Percentiles rank a stretch among this genome's conserved stretches.
phyloP scores from a whole-genome alignment of 2,113 vertebrate genomes.

The Narcine bancroftii region DNA sequence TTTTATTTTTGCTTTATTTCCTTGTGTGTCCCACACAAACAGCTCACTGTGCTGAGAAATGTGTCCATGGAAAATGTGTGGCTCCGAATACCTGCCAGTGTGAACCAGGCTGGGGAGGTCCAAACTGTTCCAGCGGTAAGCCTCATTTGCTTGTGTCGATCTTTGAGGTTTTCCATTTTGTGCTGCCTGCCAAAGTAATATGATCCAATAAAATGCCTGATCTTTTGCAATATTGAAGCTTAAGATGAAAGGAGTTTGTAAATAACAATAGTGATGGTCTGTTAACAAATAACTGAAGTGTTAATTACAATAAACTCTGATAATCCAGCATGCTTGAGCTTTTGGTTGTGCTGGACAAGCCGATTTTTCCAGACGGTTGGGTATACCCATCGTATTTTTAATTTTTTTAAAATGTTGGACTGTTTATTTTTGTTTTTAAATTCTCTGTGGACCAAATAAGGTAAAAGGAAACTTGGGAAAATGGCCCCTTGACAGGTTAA shows the following conservation, averaged over 20 bases:
- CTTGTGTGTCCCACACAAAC: conserved; percentile 46
- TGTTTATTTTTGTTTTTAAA: too few relatives aligned
- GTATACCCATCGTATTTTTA: too few relatives aligned
- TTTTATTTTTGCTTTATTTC: conserved; percentile 48
- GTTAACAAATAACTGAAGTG: neutral
- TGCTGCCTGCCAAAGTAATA: neutral
- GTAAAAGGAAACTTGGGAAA: too few relatives aligned
- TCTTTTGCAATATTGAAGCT: neutral
- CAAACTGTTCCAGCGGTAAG: conserved; percentile 97
- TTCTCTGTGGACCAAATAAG: too few relatives aligned
- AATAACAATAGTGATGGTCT: neutral
- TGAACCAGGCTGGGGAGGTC: conserved; percentile 95
- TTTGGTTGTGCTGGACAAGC: too few relatives aligned
- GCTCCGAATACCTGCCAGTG: conserved; percentile 98
- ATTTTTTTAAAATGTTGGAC: too few relatives aligned
- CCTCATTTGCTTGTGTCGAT: conserved; percentile 70
- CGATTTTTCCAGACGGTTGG: too few relatives aligned
- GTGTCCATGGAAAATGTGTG: conserved; percentile 85
- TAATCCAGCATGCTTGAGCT: too few relatives aligned
- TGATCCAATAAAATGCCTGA: neutral
- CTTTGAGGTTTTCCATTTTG: conserved; percentile 38
- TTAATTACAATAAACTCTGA: neutral
- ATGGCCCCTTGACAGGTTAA: too few relatives aligned
- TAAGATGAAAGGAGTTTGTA: neutral
- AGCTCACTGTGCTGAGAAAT: conserved; percentile 92